Evolutionary conservation across 53 echinoderm and acorn worm genomes (phyloP).

Genomic region (Echinometra lucunter): DNA sequence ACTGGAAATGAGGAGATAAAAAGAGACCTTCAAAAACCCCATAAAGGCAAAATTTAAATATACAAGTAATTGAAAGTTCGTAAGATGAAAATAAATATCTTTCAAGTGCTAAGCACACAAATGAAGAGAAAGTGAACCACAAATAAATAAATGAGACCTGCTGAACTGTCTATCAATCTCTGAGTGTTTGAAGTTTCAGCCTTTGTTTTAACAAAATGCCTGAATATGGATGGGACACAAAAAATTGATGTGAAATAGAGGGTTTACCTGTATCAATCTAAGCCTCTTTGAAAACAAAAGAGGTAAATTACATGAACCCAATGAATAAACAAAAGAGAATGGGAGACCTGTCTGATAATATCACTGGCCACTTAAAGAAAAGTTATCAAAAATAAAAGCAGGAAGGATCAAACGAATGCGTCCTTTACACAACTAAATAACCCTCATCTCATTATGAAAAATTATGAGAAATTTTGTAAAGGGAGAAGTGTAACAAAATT

Average conservation of each 20-base stretch:
- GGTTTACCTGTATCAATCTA: not conserved
- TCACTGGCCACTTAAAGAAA: conserved; percentile 38
- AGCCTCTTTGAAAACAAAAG: not conserved
- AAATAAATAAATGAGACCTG: conserved; percentile 34
- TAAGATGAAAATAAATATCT: not conserved
- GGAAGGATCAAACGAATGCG: not conserved
- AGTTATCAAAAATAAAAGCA: not conserved
- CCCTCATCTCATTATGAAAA: not conserved
- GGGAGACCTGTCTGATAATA: conserved; percentile 43
- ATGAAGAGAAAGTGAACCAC: not conserved
- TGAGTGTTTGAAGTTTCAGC: conserved; percentile 23
- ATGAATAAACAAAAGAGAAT: not conserved
- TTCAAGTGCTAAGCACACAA: conserved; percentile 35
- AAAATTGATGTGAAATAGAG: not conserved
- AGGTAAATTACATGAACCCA: not conserved
- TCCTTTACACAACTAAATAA: not conserved
- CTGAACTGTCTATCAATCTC: not conserved
- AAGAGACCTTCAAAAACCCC: not conserved
- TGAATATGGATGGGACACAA: not conserved
- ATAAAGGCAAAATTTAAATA: not conserved
- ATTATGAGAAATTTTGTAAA: not conserved
- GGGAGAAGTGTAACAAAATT: not conserved
- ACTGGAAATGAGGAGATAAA: not conserved
- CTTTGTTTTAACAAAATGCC: conserved; percentile 26
- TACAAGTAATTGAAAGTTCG: not conserved